phyloP scores from a whole-genome alignment of 2,888 invertebrate species.

The Keiferia lycopersicella region DNA sequence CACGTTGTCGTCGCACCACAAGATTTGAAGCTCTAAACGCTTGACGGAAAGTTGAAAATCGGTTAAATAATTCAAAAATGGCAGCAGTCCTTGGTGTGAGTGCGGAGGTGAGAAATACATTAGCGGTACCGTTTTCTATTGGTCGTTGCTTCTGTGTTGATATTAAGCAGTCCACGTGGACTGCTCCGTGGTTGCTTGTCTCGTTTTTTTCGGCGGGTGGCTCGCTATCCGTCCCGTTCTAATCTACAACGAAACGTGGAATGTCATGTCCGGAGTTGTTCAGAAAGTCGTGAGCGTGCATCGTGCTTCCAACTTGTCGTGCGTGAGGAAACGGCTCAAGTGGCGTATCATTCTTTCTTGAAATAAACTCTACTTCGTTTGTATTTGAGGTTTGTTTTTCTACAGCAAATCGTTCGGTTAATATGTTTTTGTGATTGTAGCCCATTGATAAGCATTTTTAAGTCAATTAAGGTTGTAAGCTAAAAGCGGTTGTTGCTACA shows the following conservation, averaged over 20 bases:
- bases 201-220: constrained; percentile 75
- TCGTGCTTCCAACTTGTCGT: constrained; percentile 73
- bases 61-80: constrained; percentile 63
- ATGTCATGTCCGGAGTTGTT: constrained; percentile 82
- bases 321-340: constrained; percentile 59
- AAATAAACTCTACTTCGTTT: neutral
- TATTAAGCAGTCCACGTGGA: constrained; percentile 81
- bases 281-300: constrained; percentile 82
- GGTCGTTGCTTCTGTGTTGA: constrained; percentile 81
- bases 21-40: constrained; percentile 62
- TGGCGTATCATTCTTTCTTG: constrained; percentile 28
- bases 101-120: constrained; percentile 83
- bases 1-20: constrained; percentile 46
- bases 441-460: constrained; percentile 81
- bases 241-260: constrained; percentile 81
- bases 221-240: constrained; percentile 78
- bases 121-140: constrained; percentile 81
- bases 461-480: constrained; percentile 82
- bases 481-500: constrained; percentile 82
- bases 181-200: constrained; percentile 75
- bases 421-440: constrained; percentile 46
- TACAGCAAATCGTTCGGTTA: constrained; percentile 33
- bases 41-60: constrained; percentile 62
- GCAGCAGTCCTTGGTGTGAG: constrained; percentile 74
- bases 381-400: constrained; percentile 43